These are phyloP conservation scores for Calameuta filiformis DNA, from an alignment of 2,888 invertebrate species.

Conservation along the genomic window DNA sequence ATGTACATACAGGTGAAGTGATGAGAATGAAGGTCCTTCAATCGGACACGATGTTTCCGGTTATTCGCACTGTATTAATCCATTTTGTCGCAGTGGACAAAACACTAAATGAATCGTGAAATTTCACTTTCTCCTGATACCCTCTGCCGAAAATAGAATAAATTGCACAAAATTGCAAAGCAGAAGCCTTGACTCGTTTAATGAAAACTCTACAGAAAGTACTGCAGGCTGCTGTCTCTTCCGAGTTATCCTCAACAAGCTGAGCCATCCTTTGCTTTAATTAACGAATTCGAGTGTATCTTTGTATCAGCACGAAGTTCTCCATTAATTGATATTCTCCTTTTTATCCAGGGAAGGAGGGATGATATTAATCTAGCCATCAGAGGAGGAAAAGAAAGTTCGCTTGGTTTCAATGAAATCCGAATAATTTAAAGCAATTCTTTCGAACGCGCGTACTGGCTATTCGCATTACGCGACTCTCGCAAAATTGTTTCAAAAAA, in stretches of 20 bases:
- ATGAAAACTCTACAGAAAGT: slow-evolving; percentile 47
- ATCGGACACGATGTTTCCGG: slow-evolving; percentile 39
- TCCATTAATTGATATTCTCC: not conserved
- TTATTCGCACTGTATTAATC: slow-evolving; percentile 50
- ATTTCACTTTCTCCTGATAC: slow-evolving; percentile 36
- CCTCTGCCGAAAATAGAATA: slow-evolving; percentile 35
- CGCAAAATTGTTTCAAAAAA: not conserved
- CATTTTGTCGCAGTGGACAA: slow-evolving; percentile 41
- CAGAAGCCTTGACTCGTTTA: slow-evolving; percentile 35
- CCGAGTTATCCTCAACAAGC: slow-evolving; percentile 10
- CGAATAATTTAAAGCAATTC: not conserved
- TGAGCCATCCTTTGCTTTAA: slow-evolving; percentile 40
- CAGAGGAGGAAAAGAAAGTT: not conserved
- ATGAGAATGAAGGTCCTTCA: slow-evolving; percentile 19
- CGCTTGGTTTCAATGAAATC: not conserved
- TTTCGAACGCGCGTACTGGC: not conserved
- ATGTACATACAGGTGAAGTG: not conserved
- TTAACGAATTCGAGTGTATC: slow-evolving; percentile 39
- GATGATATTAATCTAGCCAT: not conserved
- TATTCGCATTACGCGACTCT: not conserved
- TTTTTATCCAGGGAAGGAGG: not conserved
- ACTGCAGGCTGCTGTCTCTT: not conserved
- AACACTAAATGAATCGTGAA: slow-evolving; percentile 57
- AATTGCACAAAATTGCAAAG: slow-evolving; percentile 40
- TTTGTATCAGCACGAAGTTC: not conserved